Evolutionary conservation across 2,888 invertebrate species (phyloP).

Genomic region (Cremastinae sp.): DNA sequence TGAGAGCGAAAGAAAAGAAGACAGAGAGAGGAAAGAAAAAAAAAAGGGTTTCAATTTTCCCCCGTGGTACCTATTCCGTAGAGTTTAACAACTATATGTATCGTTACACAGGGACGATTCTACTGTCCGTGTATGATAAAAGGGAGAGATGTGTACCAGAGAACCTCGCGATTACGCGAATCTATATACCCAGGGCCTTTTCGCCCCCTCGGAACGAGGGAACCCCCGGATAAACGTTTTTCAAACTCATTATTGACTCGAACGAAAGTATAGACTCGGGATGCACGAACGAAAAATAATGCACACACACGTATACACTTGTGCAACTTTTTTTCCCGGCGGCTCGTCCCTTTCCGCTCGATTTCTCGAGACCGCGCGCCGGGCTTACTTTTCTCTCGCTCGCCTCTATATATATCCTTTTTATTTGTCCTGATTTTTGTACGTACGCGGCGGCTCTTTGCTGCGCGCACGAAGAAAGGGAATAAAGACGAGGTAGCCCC

Average conservation of each 20-base stretch:
- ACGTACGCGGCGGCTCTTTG: no score
- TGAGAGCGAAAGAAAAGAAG: neutral
- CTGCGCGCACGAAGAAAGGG: neutral
- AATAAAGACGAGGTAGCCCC: slow-evolving; percentile 39
- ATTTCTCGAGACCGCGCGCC: no score
- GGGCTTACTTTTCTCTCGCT: no score
- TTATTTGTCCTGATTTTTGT: neutral
- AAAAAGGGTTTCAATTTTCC: slow-evolving; percentile 66
- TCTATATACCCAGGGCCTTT: slow-evolving; percentile 43
- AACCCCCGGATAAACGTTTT: slow-evolving; percentile 36
- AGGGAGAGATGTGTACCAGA: slow-evolving; percentile 35
- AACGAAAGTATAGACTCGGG: slow-evolving; percentile 42
- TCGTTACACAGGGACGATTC: slow-evolving; percentile 12
- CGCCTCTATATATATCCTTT: no score
- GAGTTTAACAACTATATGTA: slow-evolving; percentile 36
- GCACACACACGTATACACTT: slow-evolving; percentile 19
- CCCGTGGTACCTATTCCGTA: slow-evolving; percentile 45
- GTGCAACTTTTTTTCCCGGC: slow-evolving; percentile 20
- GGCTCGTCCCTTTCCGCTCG: slow-evolving; percentile 13
- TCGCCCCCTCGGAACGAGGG: slow-evolving; percentile 37
- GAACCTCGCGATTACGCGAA: slow-evolving; percentile 54
- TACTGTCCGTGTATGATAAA: slow-evolving; percentile 29
- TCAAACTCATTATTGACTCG: slow-evolving; percentile 57
- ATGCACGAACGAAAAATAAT: slow-evolving; percentile 25
- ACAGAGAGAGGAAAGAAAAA: slow-evolving; percentile 10